Percentiles rank a stretch among this genome's conserved stretches.
Conservation (phyloP, 2,888 invertebrate species). For the Netelia inedita region DNA sequence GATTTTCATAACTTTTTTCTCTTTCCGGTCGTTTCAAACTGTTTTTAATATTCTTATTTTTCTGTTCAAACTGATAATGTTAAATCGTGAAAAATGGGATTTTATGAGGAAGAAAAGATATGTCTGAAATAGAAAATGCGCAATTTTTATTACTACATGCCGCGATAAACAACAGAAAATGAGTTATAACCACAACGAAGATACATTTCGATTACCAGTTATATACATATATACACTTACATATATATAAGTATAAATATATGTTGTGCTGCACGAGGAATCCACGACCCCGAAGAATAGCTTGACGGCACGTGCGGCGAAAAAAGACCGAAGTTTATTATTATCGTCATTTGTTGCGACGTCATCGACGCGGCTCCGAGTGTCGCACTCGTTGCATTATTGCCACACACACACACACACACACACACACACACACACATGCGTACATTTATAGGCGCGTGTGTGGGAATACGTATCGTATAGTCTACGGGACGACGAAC, state of each 20-base stretch:
- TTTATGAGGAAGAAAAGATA: background rate
- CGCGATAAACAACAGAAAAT: background rate
- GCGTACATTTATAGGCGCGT: background rate
- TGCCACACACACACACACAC: background rate
- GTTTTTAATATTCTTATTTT: background rate
- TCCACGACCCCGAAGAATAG: slow-evolving; percentile 61
- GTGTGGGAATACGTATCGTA: slow-evolving; percentile 1
- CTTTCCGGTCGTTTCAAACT: too few species aligned
- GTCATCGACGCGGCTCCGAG: slow-evolving; percentile 12
- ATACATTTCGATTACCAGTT: background rate
- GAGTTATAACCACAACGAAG: background rate
- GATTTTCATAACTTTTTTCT: too few species aligned
- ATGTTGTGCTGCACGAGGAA: slow-evolving; percentile 21
- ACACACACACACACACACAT: background rate
- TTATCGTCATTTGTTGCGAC: slow-evolving; percentile 56
- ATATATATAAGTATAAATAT: slow-evolving; percentile 8
- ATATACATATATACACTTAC: background rate
- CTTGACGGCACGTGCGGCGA: slow-evolving; percentile 61
- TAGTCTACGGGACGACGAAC: slow-evolving; percentile 42
- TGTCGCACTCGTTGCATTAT: slow-evolving; percentile 53
- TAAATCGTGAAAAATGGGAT: background rate
- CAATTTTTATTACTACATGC: background rate
- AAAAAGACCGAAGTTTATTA: slow-evolving; percentile 42
- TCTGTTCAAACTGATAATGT: background rate
- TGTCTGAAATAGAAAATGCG: background rate